These are phyloP conservation scores for Myotis brandtii DNA, from an alignment of 2,113 vertebrate species.

Conservation along the genomic window DNA sequence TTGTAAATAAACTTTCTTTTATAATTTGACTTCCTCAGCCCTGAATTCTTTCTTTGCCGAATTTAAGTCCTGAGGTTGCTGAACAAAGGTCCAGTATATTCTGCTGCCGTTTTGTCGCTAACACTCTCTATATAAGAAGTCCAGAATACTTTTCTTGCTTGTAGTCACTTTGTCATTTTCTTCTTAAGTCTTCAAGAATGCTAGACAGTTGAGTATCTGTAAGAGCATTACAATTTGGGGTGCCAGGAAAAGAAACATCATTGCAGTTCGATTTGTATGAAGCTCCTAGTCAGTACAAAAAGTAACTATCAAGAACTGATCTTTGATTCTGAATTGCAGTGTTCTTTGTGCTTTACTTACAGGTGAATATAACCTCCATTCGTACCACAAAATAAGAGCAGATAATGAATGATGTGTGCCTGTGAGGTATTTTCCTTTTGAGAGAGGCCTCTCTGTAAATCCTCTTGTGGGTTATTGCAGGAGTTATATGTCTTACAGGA, in stretches of 20 bases:
- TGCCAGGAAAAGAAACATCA: constrained; percentile 10
- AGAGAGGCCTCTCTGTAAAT: not conserved
- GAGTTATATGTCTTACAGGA: not conserved
- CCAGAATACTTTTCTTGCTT: not conserved
- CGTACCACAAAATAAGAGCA: not conserved
- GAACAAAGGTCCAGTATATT: not conserved
- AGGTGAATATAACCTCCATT: constrained; percentile 19
- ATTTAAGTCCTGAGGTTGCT: not conserved
- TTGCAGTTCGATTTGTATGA: not conserved
- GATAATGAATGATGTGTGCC: not conserved
- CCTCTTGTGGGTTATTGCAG: not conserved
- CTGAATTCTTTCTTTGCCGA: not conserved
- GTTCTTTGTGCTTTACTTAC: not conserved
- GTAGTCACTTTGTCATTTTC: not conserved
- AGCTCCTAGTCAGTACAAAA: not conserved
- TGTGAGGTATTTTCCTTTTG: constrained; percentile 29
- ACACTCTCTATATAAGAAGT: not conserved
- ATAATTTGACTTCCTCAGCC: not conserved
- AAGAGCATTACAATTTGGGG: not conserved
- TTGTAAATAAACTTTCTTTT: not conserved
- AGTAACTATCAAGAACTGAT: not conserved
- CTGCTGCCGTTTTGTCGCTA: not conserved
- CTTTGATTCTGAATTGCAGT: not conserved
- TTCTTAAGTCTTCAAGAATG: constrained; percentile 32
- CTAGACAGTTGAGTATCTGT: not conserved